phyloP scores from a whole-genome alignment of 2,888 invertebrate species.

The Ormyrus rosae region DNA sequence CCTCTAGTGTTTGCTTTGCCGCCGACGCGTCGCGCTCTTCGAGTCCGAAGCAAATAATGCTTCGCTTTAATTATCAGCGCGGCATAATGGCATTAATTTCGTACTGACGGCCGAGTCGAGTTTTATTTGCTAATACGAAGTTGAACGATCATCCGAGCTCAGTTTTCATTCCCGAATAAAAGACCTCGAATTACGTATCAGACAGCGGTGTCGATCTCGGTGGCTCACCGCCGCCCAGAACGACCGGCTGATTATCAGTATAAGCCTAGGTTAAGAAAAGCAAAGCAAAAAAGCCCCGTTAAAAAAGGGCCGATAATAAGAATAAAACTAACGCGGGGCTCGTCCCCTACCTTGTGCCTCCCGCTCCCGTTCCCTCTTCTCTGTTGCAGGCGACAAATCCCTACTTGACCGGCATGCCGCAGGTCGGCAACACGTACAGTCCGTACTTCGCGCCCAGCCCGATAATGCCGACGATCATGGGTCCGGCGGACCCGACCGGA shows the following conservation, averaged over 20 bases:
- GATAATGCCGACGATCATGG: slow-evolving; percentile 92
- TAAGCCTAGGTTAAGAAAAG: neutral
- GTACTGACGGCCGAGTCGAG: neutral
- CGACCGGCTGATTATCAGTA: neutral
- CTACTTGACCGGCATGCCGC: slow-evolving; percentile 93
- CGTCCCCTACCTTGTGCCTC: slow-evolving; percentile 48
- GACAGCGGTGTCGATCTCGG: neutral
- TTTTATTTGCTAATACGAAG: neutral
- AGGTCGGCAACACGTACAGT: slow-evolving; percentile 92
- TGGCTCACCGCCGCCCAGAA: neutral
- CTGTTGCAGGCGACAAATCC: slow-evolving; percentile 89
- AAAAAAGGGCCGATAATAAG: neutral
- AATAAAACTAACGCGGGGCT: slow-evolving; percentile 36
- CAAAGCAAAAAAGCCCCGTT: neutral
- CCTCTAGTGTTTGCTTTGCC: slow-evolving; percentile 4
- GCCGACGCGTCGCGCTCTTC: neutral
- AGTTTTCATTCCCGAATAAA: neutral
- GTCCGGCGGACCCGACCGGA: slow-evolving; percentile 86
- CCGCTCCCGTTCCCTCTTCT: slow-evolving; percentile 60
- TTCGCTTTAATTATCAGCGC: slow-evolving; percentile 24
- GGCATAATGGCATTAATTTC: neutral
- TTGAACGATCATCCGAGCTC: too few species aligned
- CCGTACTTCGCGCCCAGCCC: slow-evolving; percentile 93
- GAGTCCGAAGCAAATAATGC: slow-evolving; percentile 11
- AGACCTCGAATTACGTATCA: slow-evolving; percentile 37